Conservation (phyloP, 2,888 invertebrate species). For the Notocelia uddmanniana region DNA sequence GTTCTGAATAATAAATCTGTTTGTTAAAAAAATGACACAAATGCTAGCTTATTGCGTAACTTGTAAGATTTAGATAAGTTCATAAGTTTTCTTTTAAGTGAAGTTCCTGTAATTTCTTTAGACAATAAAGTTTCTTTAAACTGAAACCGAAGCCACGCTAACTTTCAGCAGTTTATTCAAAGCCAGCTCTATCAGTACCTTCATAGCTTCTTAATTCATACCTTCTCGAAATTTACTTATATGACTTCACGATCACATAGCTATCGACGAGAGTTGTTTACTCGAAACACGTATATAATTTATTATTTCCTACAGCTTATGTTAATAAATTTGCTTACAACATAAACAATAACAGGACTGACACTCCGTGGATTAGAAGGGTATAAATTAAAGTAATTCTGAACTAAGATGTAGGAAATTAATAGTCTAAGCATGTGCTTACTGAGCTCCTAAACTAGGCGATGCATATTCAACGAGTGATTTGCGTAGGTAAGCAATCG, state of each 20-base stretch:
- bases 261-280: conserved; percentile 5
- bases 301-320: conserved; percentile 27
- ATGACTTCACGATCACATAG: not conserved
- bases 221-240: not conserved
- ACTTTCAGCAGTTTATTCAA: no score
- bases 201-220: no score
- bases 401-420: conserved; percentile 72
- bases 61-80: no score
- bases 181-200: not conserved
- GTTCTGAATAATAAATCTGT: no score
- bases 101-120: no score
- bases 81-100: no score
- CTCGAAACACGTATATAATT: conserved; percentile 24
- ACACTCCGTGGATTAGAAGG: conserved; percentile 54
- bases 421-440: conserved; percentile 83
- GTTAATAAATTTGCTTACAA: conserved; percentile 32
- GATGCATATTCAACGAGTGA: conserved; percentile 85
- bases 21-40: no score
- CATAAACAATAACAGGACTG: conserved; percentile 43
- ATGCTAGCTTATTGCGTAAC: no score
- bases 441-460: conserved; percentile 81
- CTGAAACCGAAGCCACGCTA: no score
- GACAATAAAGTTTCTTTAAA: no score
- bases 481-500: conserved; percentile 85
- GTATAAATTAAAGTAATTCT: conserved; percentile 61